These are phyloP conservation scores for Dascillus cervinus DNA, from an alignment of 2,888 invertebrate species.

Conservation along the genomic window DNA sequence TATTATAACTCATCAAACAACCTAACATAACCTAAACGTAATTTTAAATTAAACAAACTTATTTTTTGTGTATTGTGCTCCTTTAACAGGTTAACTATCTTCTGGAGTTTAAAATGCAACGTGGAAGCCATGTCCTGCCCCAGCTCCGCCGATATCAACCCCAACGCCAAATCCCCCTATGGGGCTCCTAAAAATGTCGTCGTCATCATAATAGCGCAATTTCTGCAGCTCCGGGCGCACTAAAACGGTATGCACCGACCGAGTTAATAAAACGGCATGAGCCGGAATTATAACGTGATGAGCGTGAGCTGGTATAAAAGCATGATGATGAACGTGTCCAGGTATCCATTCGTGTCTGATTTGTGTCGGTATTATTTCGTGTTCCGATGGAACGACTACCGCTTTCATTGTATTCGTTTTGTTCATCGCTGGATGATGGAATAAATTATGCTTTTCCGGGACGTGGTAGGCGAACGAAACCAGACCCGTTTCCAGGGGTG, in stretches of 20 bases:
- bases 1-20: no score
- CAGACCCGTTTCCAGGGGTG: no score
- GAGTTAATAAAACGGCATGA: conserved; percentile 13
- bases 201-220: conserved; percentile 9
- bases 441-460: no score
- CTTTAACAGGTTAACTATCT: no score
- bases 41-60: no score
- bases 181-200: conserved; percentile 15
- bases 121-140: conserved; percentile 27
- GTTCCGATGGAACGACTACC: no score
- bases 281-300: conserved; percentile 20
- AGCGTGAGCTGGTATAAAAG: conserved; percentile 24
- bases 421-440: no score
- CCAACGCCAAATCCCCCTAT: conserved; percentile 25
- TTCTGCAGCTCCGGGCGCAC: conserved; percentile 3
- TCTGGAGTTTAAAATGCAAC: conserved; percentile 14
- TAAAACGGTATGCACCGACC: conserved; percentile 13
- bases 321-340: conserved; percentile 23
- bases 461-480: no score
- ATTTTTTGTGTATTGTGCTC: no score
- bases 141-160: conserved; percentile 21
- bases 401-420: no score
- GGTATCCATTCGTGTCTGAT: conserved; percentile 23
- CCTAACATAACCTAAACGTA: no score
- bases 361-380: no score